Base-by-base conservation (phyloP, 2,113 vertebrate species). In the Oreochromis aureus region DNA sequence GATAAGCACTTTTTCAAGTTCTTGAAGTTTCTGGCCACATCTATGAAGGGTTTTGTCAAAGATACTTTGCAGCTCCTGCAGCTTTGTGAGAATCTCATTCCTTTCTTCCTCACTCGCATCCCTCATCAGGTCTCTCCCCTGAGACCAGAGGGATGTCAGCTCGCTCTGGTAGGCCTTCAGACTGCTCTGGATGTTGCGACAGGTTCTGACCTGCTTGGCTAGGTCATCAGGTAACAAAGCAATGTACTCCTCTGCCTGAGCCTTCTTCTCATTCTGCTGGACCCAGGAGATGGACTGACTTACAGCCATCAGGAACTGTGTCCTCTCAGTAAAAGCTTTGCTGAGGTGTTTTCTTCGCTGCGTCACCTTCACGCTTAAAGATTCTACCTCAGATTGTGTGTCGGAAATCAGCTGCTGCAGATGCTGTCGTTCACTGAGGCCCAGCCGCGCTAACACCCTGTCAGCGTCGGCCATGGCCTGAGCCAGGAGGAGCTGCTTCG, bases 321-420 rank as follows among this genome's bases (percentile, higher is more conserved):
- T 97, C 69, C 97, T 97, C 96, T 99, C 98, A 1, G 98, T 98
- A 78, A 99, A 94, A 2, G 98, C 97, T 88, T 99, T 99, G 94
- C 98, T 99, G 24, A 99, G 93, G 90, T 98, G 97, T 89, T 97
- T 99, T 36, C 97, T 96, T 22, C 98, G 96, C 93, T 98, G 98
- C 46, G 96, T 96, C 76, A 98, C 97, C 54, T 98, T 96, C 58
- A 97, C 95, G 0, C 96, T 97, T 87, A 99, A 97, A 59, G 96
- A 97, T 55, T 96, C 97, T 30, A 99, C 93, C 0, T 97, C 97
- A 4, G 92, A 93, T 44, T 98, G 98, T 1, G 98, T 97, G 41
- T 97, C 96, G 0, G 94, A 94, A 51, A 99, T 97, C 0, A 96
- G 94, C 85, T 96, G 97, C 93, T 99, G 98, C 59, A 99, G 96